phyloP scores from a whole-genome alignment of 2,113 vertebrate genomes.

The Pterophyllum scalare region DNA sequence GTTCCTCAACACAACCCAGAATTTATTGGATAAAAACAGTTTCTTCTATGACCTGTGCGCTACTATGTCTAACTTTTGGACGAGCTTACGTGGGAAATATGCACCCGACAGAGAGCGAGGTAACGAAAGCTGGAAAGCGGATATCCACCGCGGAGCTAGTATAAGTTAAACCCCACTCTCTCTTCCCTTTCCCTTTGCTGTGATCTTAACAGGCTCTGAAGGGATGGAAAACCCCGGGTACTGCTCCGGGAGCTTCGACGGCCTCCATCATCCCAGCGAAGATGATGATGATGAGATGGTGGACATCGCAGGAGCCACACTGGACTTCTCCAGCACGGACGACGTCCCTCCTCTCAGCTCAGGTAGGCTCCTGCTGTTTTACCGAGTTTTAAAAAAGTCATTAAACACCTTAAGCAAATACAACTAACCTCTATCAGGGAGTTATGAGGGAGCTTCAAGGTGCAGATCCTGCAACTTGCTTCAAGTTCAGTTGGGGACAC shows the following conservation, averaged over 20 bases:
- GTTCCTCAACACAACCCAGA: neutral
- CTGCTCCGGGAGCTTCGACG: conserved; percentile 80
- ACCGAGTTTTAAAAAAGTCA: neutral
- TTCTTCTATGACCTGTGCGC: neutral
- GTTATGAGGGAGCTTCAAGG: neutral
- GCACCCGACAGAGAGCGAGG: neutral
- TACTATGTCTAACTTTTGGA: conserved; percentile 41
- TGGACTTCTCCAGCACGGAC: conserved; percentile 86
- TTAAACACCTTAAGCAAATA: neutral
- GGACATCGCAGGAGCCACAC: conserved; percentile 87
- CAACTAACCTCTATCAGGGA: neutral
- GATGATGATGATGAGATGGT: conserved; percentile 95
- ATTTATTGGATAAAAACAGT: neutral
- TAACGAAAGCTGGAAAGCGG: neutral
- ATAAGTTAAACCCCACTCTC: neutral
- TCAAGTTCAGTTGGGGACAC: neutral
- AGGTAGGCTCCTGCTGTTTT: conserved; percentile 73
- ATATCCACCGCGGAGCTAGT: fast-evolving
- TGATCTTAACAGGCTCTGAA: neutral
- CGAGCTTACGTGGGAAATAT: neutral
- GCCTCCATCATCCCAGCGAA: conserved; percentile 85
- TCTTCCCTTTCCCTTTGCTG: neutral
- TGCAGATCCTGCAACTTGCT: neutral
- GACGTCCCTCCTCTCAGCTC: conserved; percentile 86
- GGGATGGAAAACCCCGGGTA: conserved; percentile 86